Evolutionary conservation across 2,888 invertebrate genomes (phyloP), one percentile per base, ranked within the genome.

Genomic region (Lapara coniferarum): DNA sequence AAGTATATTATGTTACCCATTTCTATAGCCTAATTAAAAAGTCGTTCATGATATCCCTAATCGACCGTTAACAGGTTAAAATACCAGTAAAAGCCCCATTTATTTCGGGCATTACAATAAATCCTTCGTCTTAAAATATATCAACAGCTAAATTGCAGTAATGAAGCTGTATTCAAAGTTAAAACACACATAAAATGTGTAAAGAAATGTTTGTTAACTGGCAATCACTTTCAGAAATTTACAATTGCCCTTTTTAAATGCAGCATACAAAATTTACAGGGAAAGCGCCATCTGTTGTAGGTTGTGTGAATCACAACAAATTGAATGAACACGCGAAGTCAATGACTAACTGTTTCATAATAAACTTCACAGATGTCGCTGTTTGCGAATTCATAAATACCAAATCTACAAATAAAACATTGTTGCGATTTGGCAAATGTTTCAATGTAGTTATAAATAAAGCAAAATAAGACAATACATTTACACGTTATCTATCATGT

Each of bases 341-440:
- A 49, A 49, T 12, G 63, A 49, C 49, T 19, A 19, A 16, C 19
- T 49, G 63, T 19, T 63, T 19, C 49, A 6, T 7, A 1, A 0
- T 13, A 14, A 0, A n/a, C 12, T 49, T 2, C 46, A 63, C 19
- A 63, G 63, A 63, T 63, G 63, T 63, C 63, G 63, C 49, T 63
- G 63, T 63, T 12, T 19, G 0, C 12, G 12, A 63, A 19, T 63
- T 63, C 12, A n/a, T 1, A 19, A 6, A 49, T 46, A 19, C 19
- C 67, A 69, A 68, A 19, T 51, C 55, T 25, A 69, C 19, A 46
- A 67, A 66, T 69, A 69, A 49, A 70, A 70, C 52, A 67, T 59
- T 71, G 66, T 66, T 53, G 53, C 57, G 69, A 69, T 71, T 73
- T 73, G 75, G 74, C 71, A 71, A 66, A n/a, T 37, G 55, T 66